phyloP scores from a whole-genome alignment of 1,140 invertebrate species.

The Euglossa dilemma region DNA sequence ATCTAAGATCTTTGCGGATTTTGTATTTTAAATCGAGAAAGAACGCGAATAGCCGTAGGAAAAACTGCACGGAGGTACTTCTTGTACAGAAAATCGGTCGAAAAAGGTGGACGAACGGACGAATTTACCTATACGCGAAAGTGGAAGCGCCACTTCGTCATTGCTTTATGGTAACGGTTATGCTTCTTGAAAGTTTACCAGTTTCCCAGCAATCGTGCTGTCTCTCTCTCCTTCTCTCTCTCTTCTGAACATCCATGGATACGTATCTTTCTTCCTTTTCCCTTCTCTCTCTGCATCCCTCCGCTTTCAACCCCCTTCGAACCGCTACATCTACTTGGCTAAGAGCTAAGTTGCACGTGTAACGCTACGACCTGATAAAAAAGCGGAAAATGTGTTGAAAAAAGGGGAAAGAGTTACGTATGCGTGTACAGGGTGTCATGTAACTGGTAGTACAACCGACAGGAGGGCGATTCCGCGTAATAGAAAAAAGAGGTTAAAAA shows the following conservation, averaged over 20 bases:
- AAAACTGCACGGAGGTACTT: background rate
- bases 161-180: constrained; percentile 75
- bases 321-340: constrained; percentile 31
- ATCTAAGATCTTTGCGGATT: too few relatives aligned
- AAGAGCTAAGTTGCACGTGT: constrained; percentile 59
- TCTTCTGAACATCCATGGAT: constrained; percentile 5
- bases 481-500: background rate
- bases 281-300: constrained; percentile 33
- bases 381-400: constrained; percentile 2
- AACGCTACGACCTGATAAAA: constrained; percentile 1
- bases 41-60: too few relatives aligned
- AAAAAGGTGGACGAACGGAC: constrained; percentile 48
- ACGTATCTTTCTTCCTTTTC: constrained; percentile 39
- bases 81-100: constrained; percentile 31
- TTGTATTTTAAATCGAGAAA: too few relatives aligned
- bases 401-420: background rate
- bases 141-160: constrained; percentile 74
- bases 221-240: constrained; percentile 32
- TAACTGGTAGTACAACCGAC: background rate
- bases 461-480: background rate
- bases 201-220: constrained; percentile 57
- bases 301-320: constrained; percentile 54
- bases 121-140: constrained; percentile 68
- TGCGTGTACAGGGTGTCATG: background rate
- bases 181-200: constrained; percentile 70